phyloP scores from a whole-genome alignment of 2,113 vertebrate species.

The Eonycteris spelaea region DNA sequence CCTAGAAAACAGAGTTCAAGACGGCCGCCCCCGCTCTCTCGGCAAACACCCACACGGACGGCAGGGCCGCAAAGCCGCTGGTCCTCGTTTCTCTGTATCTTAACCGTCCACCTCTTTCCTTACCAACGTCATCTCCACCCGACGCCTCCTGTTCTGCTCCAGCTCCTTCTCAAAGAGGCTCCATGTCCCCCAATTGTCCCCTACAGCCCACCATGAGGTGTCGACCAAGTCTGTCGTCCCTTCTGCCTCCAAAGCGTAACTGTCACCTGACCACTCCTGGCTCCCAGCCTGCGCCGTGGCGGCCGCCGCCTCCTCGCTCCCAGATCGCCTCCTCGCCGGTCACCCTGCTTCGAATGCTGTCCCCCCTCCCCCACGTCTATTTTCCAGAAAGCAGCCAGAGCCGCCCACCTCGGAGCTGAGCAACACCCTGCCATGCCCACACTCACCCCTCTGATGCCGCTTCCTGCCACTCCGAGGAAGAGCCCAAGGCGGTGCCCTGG shows the following conservation, averaged over 20 bases:
- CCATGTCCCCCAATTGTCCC: too few relatives aligned
- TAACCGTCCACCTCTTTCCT: too few relatives aligned
- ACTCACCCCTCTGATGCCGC: neutral
- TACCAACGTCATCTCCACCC: too few relatives aligned
- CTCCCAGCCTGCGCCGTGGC: too few relatives aligned
- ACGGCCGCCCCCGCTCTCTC: too few relatives aligned
- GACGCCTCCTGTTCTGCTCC: too few relatives aligned
- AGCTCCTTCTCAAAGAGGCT: too few relatives aligned
- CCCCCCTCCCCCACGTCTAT: neutral
- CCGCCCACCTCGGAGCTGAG: neutral
- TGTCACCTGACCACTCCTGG: neutral
- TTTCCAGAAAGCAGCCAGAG: neutral
- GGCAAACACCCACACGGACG: too few relatives aligned
- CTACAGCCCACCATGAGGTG: neutral
- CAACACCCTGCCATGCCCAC: neutral
- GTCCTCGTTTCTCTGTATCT: too few relatives aligned
- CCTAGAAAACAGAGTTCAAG: conserved; percentile 24
- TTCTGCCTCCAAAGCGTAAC: neutral
- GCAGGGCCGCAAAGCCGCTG: too few relatives aligned
- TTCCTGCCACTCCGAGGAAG: neutral
- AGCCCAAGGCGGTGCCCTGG: neutral
- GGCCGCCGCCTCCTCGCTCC: neutral
- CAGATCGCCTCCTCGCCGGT: neutral
- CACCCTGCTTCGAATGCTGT: neutral
- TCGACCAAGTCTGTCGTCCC: neutral